These are phyloP conservation scores for Tetrapedia diversipes DNA, from an alignment of 2,888 invertebrate species.

Conservation along the genomic window DNA sequence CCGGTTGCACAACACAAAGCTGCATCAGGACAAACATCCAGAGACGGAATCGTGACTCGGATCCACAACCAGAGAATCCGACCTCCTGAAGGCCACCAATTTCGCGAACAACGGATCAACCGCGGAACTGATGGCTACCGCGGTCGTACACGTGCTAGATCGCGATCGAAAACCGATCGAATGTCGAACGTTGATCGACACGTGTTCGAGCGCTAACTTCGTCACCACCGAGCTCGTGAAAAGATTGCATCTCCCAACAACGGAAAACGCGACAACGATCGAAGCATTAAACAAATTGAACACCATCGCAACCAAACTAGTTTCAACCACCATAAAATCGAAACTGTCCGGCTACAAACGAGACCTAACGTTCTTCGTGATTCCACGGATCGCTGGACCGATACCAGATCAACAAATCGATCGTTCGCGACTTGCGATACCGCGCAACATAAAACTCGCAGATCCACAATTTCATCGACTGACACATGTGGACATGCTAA, in stretches of 20 bases:
- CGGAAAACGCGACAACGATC: neutral
- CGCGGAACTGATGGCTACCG: no score
- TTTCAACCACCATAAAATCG: neutral
- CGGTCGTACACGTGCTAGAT: no score
- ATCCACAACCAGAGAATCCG: no score
- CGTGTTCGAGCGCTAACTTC: no score
- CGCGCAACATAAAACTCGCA: neutral
- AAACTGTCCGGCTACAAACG: neutral
- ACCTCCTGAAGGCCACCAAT: no score
- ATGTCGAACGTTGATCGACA: no score
- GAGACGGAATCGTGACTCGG: no score
- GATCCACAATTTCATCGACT: conserved; percentile 21
- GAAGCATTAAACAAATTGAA: neutral
- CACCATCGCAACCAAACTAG: neutral
- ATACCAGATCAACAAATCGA: conserved; percentile 1
- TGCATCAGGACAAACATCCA: no score
- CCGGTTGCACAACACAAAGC: no score
- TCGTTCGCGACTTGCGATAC: neutral
- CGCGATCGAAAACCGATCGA: no score
- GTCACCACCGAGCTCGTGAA: no score
- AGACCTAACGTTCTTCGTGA: neutral
- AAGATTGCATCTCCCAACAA: neutral
- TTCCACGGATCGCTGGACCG: neutral
- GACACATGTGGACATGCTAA: neutral
- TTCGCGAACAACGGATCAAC: no score